phyloP scores from a whole-genome alignment of 2,113 vertebrate genomes.

The Scophthalmus maximus region DNA sequence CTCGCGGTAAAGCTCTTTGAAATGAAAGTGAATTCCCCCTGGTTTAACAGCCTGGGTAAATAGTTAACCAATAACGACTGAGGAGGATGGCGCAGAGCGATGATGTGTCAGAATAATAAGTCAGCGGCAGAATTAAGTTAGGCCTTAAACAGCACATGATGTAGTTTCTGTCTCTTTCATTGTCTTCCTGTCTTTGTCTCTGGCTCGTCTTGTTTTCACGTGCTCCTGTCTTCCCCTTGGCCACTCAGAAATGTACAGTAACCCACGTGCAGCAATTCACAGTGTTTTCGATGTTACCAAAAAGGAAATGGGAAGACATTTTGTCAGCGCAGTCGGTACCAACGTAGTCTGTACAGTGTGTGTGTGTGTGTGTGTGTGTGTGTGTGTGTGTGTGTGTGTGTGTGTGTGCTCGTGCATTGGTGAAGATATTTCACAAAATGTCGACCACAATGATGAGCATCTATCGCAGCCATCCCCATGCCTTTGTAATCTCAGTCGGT shows the following conservation, averaged over 20 bases:
- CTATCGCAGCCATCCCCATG: background rate
- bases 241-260: background rate
- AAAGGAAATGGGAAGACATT: constrained; percentile 34
- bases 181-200: constrained; percentile 20
- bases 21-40: constrained; percentile 64
- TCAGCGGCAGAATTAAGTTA: constrained; percentile 28
- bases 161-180: constrained; percentile 5
- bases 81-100: constrained; percentile 32
- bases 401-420: background rate
- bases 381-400: background rate
- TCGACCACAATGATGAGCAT: background rate
- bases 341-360: constrained; percentile 1
- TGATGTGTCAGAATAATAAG: constrained; percentile 42
- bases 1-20: constrained; percentile 58
- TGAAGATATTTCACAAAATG: background rate
- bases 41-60: constrained; percentile 56
- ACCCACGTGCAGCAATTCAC: constrained; percentile 17
- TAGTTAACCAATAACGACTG: constrained; percentile 56
- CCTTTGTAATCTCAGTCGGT: background rate
- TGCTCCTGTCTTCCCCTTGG: background rate
- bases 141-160: constrained; percentile 26
- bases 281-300: constrained; percentile 38
- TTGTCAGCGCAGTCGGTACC: constrained; percentile 20
- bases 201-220: background rate
- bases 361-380: too few relatives aligned